Percentiles rank a stretch among this genome's conserved stretches.
These are phyloP conservation scores for Thyatira batis DNA, from an alignment of 2,888 invertebrate genomes.

Conservation along the genomic window DNA sequence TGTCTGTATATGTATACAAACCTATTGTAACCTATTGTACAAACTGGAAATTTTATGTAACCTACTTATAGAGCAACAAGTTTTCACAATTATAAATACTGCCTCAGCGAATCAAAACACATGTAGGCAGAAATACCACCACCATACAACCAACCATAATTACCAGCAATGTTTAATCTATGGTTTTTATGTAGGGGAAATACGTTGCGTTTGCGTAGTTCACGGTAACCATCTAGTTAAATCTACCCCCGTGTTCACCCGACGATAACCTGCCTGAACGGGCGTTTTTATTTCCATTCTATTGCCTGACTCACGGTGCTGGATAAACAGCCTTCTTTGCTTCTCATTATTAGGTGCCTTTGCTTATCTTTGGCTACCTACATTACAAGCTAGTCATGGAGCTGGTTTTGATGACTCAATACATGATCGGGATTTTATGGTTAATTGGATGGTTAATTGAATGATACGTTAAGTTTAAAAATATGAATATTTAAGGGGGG, in stretches of 20 bases:
- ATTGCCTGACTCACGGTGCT: conserved; percentile 27
- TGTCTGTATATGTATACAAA: no score
- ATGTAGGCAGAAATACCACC: background rate
- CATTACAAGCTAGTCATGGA: background rate
- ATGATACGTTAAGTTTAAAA: no score
- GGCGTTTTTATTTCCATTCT: conserved; percentile 33
- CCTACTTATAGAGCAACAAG: background rate
- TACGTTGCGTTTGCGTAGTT: conserved; percentile 31
- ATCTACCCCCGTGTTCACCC: conserved; percentile 31
- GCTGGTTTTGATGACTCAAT: no score
- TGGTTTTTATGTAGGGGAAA: conserved; percentile 32
- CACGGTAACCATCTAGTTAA: conserved; percentile 43
- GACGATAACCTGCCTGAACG: conserved; percentile 35
- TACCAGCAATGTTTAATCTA: conserved; percentile 21
- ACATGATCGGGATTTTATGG: no score
- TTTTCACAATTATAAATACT: background rate
- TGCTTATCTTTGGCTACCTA: no score
- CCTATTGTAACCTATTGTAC: no score
- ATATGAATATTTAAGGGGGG: no score
- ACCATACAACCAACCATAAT: background rate
- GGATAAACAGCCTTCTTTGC: conserved; percentile 12
- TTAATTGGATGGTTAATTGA: no score
- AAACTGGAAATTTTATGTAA: no score
- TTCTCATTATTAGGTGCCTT: background rate
- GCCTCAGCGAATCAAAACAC: background rate